Percentiles rank a stretch among this genome's conserved stretches.
Evolutionary conservation across 2,888 invertebrate genomes (phyloP).

Genomic region (Lysandra coridon): DNA sequence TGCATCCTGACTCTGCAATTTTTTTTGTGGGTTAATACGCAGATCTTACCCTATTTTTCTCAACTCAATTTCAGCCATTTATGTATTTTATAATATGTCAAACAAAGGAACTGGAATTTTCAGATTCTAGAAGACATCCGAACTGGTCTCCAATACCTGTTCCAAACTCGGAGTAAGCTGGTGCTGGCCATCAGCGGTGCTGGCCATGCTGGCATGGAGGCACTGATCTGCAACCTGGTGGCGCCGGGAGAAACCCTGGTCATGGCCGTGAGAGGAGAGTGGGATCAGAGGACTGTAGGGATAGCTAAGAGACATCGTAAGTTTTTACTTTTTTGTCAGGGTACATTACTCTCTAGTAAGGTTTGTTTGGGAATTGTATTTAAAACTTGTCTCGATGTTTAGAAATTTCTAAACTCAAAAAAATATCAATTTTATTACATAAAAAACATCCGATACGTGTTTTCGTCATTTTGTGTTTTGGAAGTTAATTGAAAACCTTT

Average conservation of each 20-base stretch:
- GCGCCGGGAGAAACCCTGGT: constrained; percentile 87
- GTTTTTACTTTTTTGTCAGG: neutral
- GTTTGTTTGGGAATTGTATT: no score
- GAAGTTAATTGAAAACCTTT: no score
- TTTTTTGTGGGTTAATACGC: no score
- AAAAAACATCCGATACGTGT: no score
- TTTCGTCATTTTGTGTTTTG: no score
- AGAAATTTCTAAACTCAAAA: no score
- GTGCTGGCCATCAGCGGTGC: constrained; percentile 90
- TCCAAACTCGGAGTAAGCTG: constrained; percentile 90
- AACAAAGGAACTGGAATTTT: neutral
- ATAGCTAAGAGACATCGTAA: constrained; percentile 87
- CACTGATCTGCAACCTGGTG: constrained; percentile 89
- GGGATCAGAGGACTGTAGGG: constrained; percentile 90
- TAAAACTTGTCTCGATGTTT: no score
- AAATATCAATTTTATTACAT: no score
- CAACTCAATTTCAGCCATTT: no score
- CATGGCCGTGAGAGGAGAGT: constrained; percentile 88
- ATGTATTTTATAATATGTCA: neutral
- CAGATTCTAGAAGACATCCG: constrained; percentile 92
- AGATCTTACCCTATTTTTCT: no score
- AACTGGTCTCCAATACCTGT: constrained; percentile 89
- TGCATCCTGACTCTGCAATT: no score
- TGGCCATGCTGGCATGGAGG: constrained; percentile 91
- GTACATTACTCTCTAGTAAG: no score